These are phyloP conservation scores for Leucania comma DNA, from an alignment of 2,888 invertebrate genomes.

Conservation along the genomic window DNA sequence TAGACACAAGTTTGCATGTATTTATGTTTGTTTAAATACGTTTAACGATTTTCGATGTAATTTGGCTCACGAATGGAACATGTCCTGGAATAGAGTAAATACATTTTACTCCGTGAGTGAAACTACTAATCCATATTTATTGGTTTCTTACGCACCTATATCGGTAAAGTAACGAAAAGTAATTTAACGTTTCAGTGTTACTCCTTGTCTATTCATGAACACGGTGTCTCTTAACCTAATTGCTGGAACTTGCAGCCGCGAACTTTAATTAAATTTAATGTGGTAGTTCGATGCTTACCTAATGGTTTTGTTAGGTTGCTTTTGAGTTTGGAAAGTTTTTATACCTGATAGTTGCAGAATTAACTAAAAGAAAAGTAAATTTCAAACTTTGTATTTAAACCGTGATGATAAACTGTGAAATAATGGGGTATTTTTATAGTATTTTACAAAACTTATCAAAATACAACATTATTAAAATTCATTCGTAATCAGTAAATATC, in stretches of 20 bases:
- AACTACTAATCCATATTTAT: not conserved
- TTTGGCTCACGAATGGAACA: too few species aligned
- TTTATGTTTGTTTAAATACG: too few species aligned
- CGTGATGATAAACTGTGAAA: too few species aligned
- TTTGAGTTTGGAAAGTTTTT: not conserved
- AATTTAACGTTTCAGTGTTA: slow-evolving; percentile 27
- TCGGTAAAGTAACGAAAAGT: slow-evolving; percentile 8
- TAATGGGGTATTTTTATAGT: too few species aligned
- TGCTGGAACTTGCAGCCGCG: slow-evolving; percentile 23
- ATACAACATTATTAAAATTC: too few species aligned
- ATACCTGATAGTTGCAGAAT: not conserved
- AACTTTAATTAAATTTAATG: slow-evolving; percentile 38
- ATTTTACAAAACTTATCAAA: too few species aligned
- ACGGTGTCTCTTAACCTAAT: slow-evolving; percentile 41
- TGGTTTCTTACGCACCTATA: not conserved
- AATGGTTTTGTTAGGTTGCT: slow-evolving; percentile 11
- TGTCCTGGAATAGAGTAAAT: too few species aligned
- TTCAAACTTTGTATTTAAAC: not conserved
- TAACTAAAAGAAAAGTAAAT: not conserved
- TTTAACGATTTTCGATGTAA: too few species aligned
- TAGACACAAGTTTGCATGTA: too few species aligned
- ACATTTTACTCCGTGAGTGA: too few species aligned
- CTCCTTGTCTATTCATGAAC: slow-evolving; percentile 36
- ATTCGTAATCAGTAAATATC: too few species aligned
- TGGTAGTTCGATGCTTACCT: slow-evolving; percentile 19